phyloP scores from a whole-genome alignment of 2,113 vertebrate species.

The Gasterosteus aculeatus region DNA sequence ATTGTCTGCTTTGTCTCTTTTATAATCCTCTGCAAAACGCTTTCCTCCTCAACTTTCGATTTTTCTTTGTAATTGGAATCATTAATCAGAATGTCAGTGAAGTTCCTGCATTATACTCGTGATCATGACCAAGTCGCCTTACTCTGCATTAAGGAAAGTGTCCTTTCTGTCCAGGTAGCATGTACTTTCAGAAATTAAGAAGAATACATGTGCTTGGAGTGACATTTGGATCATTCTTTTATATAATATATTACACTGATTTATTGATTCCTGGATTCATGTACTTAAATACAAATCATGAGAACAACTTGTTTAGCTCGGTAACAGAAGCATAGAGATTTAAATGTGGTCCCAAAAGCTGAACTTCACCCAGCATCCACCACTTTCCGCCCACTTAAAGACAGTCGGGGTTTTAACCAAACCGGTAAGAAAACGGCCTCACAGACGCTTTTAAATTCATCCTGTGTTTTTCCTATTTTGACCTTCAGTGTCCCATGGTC shows the following conservation, averaged over 20 bases:
- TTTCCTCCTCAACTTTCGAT: neutral
- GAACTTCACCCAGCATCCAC: neutral
- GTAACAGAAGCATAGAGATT: neutral
- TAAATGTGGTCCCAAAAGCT: slow-evolving; percentile 2
- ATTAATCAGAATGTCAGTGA: slow-evolving; percentile 4
- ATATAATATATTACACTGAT: neutral
- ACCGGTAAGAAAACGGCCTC: neutral
- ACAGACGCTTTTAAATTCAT: slow-evolving; percentile 11
- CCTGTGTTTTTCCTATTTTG: slow-evolving; percentile 30
- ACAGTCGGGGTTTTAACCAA: neutral
- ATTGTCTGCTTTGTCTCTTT: neutral
- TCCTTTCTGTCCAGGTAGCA: neutral
- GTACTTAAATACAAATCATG: neutral
- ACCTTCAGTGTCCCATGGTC: slow-evolving; percentile 21
- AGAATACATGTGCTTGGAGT: neutral
- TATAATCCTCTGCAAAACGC: neutral
- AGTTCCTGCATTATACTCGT: neutral
- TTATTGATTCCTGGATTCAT: neutral
- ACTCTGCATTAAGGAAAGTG: slow-evolving; percentile 9
- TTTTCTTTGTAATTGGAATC: slow-evolving; percentile 2
- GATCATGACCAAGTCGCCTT: neutral
- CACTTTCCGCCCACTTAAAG: slow-evolving; percentile 7
- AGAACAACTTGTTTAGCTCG: neutral
- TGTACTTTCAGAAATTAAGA: neutral
- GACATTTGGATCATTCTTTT: neutral